Conservation (phyloP, 2,113 vertebrate species). For the Lophotis ruficrista region DNA sequence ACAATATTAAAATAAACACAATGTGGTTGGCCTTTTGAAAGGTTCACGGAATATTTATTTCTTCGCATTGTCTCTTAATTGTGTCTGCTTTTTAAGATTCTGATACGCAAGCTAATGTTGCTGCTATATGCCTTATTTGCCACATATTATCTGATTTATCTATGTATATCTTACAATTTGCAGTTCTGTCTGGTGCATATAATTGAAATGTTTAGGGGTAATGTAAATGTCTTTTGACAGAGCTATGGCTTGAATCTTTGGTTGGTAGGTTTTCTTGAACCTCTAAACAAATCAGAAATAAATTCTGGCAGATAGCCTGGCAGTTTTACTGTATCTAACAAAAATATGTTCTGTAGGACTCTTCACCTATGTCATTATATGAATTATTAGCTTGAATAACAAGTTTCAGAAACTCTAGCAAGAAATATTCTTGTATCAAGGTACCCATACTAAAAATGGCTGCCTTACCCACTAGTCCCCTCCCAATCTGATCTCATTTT, state of each 20-base stretch:
- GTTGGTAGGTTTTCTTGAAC: constrained; percentile 12
- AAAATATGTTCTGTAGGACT: not conserved
- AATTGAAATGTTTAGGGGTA: constrained; percentile 42
- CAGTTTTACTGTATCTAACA: constrained; percentile 32
- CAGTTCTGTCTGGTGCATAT: not conserved
- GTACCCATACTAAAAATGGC: not conserved
- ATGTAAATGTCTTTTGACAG: constrained; percentile 27
- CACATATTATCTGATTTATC: constrained; percentile 36
- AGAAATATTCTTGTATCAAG: not conserved
- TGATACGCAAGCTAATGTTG: not conserved
- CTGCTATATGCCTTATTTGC: not conserved
- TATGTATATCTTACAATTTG: constrained; percentile 36
- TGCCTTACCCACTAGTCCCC: not conserved
- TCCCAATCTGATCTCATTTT: not conserved
- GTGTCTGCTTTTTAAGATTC: constrained; percentile 45
- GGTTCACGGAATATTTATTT: constrained; percentile 52
- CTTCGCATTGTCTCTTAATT: constrained; percentile 72
- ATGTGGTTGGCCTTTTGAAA: constrained; percentile 70
- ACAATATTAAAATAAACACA: constrained; percentile 74
- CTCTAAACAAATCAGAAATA: constrained; percentile 47
- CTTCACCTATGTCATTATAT: not conserved
- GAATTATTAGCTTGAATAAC: constrained; percentile 8
- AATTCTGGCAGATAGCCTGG: constrained; percentile 37
- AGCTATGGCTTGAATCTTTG: constrained; percentile 11
- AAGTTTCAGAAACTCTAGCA: not conserved